Evolutionary conservation across 2,797 vertebrate species (phyloP).

Genomic region (Typhlichthys subterraneus): DNA sequence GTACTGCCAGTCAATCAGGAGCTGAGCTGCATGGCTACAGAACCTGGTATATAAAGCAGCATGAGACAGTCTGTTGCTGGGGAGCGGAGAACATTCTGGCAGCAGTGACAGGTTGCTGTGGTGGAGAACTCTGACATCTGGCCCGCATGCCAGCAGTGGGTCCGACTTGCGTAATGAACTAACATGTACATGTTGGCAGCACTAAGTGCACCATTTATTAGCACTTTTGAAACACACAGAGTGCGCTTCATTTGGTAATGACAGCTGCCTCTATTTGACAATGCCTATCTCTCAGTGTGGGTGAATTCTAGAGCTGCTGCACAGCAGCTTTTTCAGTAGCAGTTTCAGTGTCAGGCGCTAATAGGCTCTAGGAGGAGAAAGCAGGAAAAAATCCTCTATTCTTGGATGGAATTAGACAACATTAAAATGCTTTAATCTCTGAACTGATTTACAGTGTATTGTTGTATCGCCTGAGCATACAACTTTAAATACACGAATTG

Average conservation of each 20-base stretch:
- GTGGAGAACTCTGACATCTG: slow-evolving; percentile 74
- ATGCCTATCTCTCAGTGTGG: slow-evolving; percentile 18
- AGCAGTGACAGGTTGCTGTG: slow-evolving; percentile 36
- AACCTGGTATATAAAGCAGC: slow-evolving; percentile 16
- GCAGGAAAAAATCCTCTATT: neutral
- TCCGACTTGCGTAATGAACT: slow-evolving; percentile 72
- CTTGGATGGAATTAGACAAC: slow-evolving; percentile 2
- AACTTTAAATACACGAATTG: slow-evolving; percentile 4
- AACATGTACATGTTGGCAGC: slow-evolving; percentile 71
- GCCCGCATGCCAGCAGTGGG: slow-evolving; percentile 54
- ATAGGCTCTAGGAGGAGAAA: slow-evolving; percentile 7
- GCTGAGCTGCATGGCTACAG: no score
- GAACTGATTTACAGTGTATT: slow-evolving; percentile 2
- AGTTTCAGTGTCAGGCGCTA: slow-evolving; percentile 4
- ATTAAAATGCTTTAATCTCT: neutral
- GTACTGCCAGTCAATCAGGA: no score
- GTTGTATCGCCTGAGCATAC: slow-evolving; percentile 7
- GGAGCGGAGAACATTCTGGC: slow-evolving; percentile 27
- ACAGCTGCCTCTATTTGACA: slow-evolving; percentile 56
- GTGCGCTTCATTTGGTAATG: slow-evolving; percentile 53
- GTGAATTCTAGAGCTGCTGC: slow-evolving; percentile 9
- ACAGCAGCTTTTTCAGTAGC: neutral
- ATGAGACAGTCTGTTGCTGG: slow-evolving; percentile 34
- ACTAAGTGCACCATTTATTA: slow-evolving; percentile 73
- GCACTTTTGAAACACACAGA: slow-evolving; percentile 52